Base-by-base conservation (phyloP, 2,113 vertebrate species). In the Mus pahari region DNA sequence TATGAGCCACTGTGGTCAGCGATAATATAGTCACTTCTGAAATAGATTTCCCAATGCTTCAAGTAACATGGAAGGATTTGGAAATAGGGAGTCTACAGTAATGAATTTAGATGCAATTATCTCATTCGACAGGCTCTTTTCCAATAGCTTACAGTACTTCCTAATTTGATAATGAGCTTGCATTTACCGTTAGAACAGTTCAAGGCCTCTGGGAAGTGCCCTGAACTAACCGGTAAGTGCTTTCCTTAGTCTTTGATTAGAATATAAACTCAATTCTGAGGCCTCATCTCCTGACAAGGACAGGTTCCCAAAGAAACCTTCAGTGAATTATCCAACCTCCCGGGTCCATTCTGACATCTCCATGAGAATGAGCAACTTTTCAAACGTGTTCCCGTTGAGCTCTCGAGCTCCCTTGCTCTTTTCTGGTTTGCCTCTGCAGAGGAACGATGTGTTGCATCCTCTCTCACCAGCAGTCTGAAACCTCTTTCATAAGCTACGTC, bases 81-180 rank as follows among this genome's bases (percentile, higher is more conserved):
- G 58, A 90, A 90, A 74, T 64, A 36, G 75, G 55, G 33, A 53
- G 62, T 36, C 78, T 73, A 55, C 28, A 95, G 89, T 94, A 88
- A 91, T 42, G 2, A 81, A 50, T 77, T 86, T 70, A 93, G 68
- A 84, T 84, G 75, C 50, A 92, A 96, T 83, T 91, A 91, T 45
- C 8, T 93, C 68, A 74, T 83, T 94, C 13, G 55, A n/a, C 13
- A 79, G n/a, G 33, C 92, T 81, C 22, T 79, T 96, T 96, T 86
- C 75, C 91, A 89, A 95, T 19, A 95, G 70, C 87, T 71, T 89
- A 74, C 7, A 60, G 3, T 71, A 94, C 58, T 39, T 45, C 36
- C 13, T 82, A 92, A 95, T 68, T 94, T 93, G 94, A 96, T 79
- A 87, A 92, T 81, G 58, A 97, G 94, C 78, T 94, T 95, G 3